Base-by-base conservation (phyloP, 37 sponge, comb jelly and placozoan species). In the Spongia lamella region DNA sequence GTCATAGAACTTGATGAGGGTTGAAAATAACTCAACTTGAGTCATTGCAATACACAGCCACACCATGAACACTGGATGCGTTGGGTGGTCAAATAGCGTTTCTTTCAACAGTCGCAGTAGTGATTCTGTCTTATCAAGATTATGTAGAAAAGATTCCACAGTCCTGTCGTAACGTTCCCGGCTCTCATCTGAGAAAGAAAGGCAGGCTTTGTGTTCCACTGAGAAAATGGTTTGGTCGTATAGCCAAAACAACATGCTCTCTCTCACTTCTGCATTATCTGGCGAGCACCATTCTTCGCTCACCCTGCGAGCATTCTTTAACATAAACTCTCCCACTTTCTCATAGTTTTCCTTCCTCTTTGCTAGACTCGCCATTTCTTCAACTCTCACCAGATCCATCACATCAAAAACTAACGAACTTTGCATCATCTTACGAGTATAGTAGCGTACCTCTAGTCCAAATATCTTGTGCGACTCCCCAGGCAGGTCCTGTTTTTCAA, bases 221-320 rank as follows among this genome's bases (percentile, higher is more conserved):
- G 60, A 24, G 50, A 72, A 31, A 1, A 61, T 49, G 1, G 83
- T 78, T 51, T 90, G 87, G 38, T 72, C 68, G 14, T 63, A 62
- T 22, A 84, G 34, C 15, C 77, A 78, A 13, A 84, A 58, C 40
- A 65, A 84, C 61, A 76, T 80, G 49, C 66, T 77, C 35, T 50
- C 38, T 0, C 90, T 58, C 7, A 90, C 62, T 25, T 90, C 80
- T 1, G 66, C 53, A 16, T 73, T 53, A 54, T 84, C 86, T 1
- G 78, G 49, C 25, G 61, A 34, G 38, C 90, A 90, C 90, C 90
- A 90, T 66, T 84, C 76, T 53, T 84, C 82, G 55, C 90, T 78
- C 29, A 90, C 83, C 27, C 85, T 56, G 20, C 75, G 61, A 15
- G 79, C 90, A 30, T 79, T 81, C 22, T 55, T 34, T 33, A 85